Conservation (phyloP, 2,113 vertebrate species). For the Dasyprocta punctata region DNA sequence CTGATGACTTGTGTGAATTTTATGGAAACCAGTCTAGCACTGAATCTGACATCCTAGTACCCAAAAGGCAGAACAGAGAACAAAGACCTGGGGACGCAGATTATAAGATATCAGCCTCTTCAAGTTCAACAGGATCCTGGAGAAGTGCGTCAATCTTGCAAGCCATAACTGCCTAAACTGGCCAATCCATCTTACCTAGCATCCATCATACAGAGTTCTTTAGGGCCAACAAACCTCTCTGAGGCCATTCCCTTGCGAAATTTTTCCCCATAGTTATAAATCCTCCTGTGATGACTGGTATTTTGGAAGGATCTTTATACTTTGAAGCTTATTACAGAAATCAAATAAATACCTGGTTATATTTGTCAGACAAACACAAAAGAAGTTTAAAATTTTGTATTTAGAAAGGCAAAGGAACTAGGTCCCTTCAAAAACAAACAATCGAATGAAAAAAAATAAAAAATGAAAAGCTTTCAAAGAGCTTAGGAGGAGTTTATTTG, state of each 20-base stretch:
- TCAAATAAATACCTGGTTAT: neutral
- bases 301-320: neutral
- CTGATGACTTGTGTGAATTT: neutral
- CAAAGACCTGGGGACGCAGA: neutral
- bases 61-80: neutral
- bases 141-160: neutral
- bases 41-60: neutral
- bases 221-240: neutral
- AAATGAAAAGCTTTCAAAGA: neutral
- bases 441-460: neutral
- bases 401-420: neutral
- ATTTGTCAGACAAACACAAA: constrained; percentile 17
- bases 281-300: fast-evolving
- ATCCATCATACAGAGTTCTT: neutral
- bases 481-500: neutral
- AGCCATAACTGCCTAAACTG: neutral
- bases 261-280: neutral
- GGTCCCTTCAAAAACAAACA: neutral
- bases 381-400: neutral
- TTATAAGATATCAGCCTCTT: neutral
- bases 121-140: neutral
- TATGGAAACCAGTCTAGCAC: neutral
- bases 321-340: neutral
- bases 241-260: neutral
- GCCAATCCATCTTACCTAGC: neutral